phyloP scores from a whole-genome alignment of 2,797 vertebrate species.

The Pipistrellus kuhlii region DNA sequence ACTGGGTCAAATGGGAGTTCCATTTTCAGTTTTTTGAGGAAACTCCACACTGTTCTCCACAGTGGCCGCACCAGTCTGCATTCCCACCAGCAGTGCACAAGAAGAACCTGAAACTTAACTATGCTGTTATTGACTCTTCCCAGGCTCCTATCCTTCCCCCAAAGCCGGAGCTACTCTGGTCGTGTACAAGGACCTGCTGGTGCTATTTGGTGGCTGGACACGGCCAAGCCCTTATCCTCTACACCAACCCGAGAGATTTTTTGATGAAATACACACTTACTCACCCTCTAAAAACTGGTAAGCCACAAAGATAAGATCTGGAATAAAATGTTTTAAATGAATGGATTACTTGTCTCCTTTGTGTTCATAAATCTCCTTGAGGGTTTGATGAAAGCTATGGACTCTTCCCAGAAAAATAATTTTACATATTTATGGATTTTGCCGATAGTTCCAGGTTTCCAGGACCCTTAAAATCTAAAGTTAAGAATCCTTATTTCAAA shows the following conservation, averaged over 20 bases:
- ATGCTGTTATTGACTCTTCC: conserved; percentile 5
- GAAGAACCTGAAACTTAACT: conserved; percentile 76
- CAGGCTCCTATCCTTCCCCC: conserved; percentile 98
- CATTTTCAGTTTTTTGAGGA: too few relatives aligned
- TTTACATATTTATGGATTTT: background rate
- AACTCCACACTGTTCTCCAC: too few relatives aligned
- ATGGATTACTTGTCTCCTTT: background rate
- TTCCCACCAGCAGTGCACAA: too few relatives aligned
- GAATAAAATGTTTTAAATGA: conserved; percentile 34
- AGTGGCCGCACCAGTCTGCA: too few relatives aligned
- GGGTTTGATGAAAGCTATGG: conserved; percentile 39
- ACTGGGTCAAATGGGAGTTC: too few relatives aligned
- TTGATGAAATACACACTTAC: conserved; percentile 99
- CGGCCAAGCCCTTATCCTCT: conserved; percentile 98
- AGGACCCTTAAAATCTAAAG: background rate
- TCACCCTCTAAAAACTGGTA: conserved; percentile 99
- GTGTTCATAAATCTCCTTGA: background rate
- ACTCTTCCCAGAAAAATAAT: background rate
- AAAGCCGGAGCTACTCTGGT: conserved; percentile 98
- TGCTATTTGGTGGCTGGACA: conserved; percentile 98
- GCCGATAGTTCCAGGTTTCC: background rate
- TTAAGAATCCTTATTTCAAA: background rate
- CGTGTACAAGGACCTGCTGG: conserved; percentile 97
- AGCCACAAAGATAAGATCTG: conserved; percentile 72
- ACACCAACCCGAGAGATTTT: conserved; percentile 98